Evolutionary conservation across 2,113 vertebrate genomes (phyloP), one percentile per base, ranked within the genome.

Genomic region (Bos javanicus): DNA sequence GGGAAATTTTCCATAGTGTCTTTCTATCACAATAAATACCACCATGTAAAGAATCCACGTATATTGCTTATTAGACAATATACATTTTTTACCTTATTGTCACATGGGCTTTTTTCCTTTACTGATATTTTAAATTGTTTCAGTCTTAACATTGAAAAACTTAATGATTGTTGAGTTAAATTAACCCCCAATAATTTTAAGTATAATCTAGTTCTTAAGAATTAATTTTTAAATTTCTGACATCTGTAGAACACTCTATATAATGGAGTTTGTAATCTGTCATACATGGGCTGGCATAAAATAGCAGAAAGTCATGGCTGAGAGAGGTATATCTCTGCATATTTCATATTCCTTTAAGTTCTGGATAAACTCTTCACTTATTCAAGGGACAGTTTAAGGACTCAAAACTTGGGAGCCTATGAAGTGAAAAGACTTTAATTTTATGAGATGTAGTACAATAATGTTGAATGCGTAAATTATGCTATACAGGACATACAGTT

Each of bases 71-170:
- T 85, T 88, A 71, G n/a, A 78, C 78, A 46, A 78, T 23, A 88
- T 50, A 57, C 6, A 15, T 36, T 95, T 94, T 90, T 9, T 96
- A 39, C 15, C 13, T 85, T 83, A 46, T 56, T 48, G 48, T 59
- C 36, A 60, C 7, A 7, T 67, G 88, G 33, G 2, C 12, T 33
- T 60, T 89, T 90, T 93, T 12, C 12, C 28, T 92, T 84, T 76
- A 74, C 19, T 93, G 91, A 48, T 33, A 56, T 90, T 95, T 95
- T 50, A 84, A 74, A 48, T 96, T 23, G 52, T 84, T 88, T 94
- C 67, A 39, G 6, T 97, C 5, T 57, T 80, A 94, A 93, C 9
- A 46, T 21, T 5, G 36, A 81, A 46, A 52, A 52, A 26, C 19
- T 94, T 74, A 74, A 82, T 80, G n/a, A 87, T 28, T 67, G 1